Base-by-base conservation (phyloP, 2,888 invertebrate species). In the Sipha maydis region DNA sequence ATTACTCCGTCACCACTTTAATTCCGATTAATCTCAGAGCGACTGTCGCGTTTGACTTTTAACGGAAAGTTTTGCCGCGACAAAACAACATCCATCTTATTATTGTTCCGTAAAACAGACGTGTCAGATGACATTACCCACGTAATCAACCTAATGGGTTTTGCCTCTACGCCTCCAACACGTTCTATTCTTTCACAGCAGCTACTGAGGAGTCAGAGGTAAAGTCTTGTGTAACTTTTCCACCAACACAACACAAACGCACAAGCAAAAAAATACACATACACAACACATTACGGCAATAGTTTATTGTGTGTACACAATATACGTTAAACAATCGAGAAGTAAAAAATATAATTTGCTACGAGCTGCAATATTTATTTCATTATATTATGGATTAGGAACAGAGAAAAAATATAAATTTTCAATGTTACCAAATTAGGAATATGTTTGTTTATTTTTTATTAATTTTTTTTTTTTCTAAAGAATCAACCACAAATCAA, bases 71-170 rank as follows among this genome's bases (percentile, higher is more conserved):
- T 88, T 88, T 25, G 86, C 73, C 71, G 38, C 61, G 75, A 28
- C 80, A 75, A 75, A 88, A 82, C 41, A 82, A 82, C 88, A 82
- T 88, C 88, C 80, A 82, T 88, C 88, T 88, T 82, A 80, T 79
- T 77, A 54, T 85, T 71, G 80, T 80, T 61, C 80, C 80, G 48
- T 75, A 80, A 88, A 80, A 80, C 80, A 41, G 80, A 88, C 61
- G 86, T 56, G 86, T 86, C 86, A 76, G 80, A 75, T 75, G 80
- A 88, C 88, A 75, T 88, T 67, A 67, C 73, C 75, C 80, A 31
- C 82, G 88, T 82, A 88, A 88, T 88, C 88, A 88, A 88, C 88
- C 88, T 88, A 88, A 88, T 88, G 88, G 88, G 31, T 88, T 88
- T 88, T 14, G 28, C 34, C 54, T 38, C 86, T 17, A 1, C 19